phyloP scores from a whole-genome alignment of 2,113 vertebrate genomes.

The Anas platyrhynchos region DNA sequence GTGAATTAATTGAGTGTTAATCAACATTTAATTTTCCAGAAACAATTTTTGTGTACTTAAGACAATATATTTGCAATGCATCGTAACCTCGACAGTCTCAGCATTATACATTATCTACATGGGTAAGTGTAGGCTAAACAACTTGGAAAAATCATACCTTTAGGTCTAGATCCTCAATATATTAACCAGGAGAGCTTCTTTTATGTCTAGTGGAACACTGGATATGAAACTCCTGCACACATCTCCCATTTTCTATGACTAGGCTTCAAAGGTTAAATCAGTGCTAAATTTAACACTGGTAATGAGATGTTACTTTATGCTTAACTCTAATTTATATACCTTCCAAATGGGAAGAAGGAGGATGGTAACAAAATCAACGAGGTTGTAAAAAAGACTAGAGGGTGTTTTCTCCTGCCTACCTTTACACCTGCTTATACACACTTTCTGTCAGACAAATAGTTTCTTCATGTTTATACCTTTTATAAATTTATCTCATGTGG shows the following conservation, averaged over 20 bases:
- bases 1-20: not conserved
- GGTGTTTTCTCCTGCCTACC: not conserved
- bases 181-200: not conserved
- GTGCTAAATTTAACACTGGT: not conserved
- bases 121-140: not conserved
- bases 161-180: not conserved
- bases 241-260: not conserved
- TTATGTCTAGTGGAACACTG: not conserved
- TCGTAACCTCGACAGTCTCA: not conserved
- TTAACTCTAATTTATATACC: not conserved
- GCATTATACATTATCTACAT: not conserved
- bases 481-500: not conserved
- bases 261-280: not conserved
- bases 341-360: not conserved
- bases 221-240: rapidly evolving
- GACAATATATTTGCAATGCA: not conserved
- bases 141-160: not conserved
- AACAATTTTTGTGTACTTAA: not conserved
- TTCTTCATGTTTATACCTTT: not conserved
- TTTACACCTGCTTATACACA: rapidly evolving
- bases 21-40: not conserved
- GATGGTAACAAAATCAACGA: not conserved
- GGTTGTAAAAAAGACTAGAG: not conserved
- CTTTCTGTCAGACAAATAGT: not conserved
- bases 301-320: not conserved